Base-by-base conservation (phyloP, 2,888 invertebrate genomes). In the Electrophaes corylata region DNA sequence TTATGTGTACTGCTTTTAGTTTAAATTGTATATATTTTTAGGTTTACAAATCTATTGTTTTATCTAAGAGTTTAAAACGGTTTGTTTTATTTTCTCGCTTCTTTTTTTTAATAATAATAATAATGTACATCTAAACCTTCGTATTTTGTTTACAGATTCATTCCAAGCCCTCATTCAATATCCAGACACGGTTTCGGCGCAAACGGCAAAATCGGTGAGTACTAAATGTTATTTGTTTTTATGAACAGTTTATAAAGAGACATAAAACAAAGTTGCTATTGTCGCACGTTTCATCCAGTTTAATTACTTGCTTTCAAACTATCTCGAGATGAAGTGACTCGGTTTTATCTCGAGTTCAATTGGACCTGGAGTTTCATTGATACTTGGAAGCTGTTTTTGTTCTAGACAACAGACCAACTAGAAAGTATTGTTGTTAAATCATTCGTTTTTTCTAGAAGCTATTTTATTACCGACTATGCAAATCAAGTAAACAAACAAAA, bases 81-180 rank as follows among this genome's bases (percentile, higher is more conserved):
- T n/a, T n/a, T n/a, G n/a, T n/a, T n/a, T n/a, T n/a, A n/a, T n/a
- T n/a, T n/a, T n/a, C n/a, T n/a, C n/a, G n/a, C n/a, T n/a, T n/a
- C n/a, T n/a, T n/a, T n/a, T n/a, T n/a, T n/a, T n/a, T n/a, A n/a
- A n/a, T n/a, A n/a, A n/a, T n/a, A n/a, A n/a, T n/a, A n/a, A n/a
- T n/a, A 45, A 39, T 55, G 37, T 23, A 37, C 23, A 49, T 49
- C 43, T 52, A 55, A 58, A 54, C 43, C 23, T 29, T 41, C 11
- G 3, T 51, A 14, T 79, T 81, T 84, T 83, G 80, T 81, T 93
- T 93, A 71, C 94, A 97, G 97, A 96, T 93, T 96, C 97, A 92
- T 98, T 98, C 95, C 98, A 99, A 96, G 99, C 99, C 69, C 95
- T 99, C 83, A 98, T 99, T 89, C 99, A 99, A 93, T 99, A 98